phyloP scores from a whole-genome alignment of 2,888 invertebrate species.

The Pristionchus maxplancki region DNA sequence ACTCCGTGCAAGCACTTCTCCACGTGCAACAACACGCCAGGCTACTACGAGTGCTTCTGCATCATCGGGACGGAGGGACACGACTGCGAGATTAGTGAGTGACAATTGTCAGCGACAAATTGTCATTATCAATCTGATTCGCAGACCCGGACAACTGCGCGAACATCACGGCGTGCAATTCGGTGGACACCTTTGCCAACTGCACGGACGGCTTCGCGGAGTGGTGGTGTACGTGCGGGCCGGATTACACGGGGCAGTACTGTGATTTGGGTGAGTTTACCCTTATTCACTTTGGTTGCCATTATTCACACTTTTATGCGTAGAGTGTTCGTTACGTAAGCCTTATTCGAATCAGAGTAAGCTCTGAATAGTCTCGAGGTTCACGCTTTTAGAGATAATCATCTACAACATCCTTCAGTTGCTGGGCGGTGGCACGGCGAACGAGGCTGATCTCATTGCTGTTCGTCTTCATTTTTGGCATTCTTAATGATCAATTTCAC shows the following conservation, averaged over 20 bases:
- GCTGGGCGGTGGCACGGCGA: neutral
- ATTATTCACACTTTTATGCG: neutral
- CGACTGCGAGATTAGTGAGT: constrained; percentile 4
- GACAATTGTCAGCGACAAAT: neutral
- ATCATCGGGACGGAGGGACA: neutral
- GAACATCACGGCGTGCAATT: neutral
- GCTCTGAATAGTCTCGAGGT: too few species aligned
- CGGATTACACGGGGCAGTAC: neutral
- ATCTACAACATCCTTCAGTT: neutral
- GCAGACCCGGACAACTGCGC: constrained; percentile 1
- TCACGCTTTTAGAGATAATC: neutral
- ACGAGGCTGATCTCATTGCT: neutral
- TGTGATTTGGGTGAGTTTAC: constrained; percentile 36
- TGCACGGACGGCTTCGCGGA: constrained; percentile 7
- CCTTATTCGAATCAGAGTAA: too few species aligned
- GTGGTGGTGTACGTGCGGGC: neutral
- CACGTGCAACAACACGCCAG: neutral
- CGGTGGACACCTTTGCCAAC: neutral
- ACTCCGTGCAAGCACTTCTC: constrained; percentile 1
- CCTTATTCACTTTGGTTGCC: too few species aligned
- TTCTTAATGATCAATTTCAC: neutral
- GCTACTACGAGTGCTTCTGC: neutral
- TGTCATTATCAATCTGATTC: neutral
- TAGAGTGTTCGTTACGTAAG: too few species aligned
- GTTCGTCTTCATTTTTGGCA: neutral